These are phyloP conservation scores for Rhombomys opimus DNA, from an alignment of 2,113 vertebrate species.

Conservation along the genomic window DNA sequence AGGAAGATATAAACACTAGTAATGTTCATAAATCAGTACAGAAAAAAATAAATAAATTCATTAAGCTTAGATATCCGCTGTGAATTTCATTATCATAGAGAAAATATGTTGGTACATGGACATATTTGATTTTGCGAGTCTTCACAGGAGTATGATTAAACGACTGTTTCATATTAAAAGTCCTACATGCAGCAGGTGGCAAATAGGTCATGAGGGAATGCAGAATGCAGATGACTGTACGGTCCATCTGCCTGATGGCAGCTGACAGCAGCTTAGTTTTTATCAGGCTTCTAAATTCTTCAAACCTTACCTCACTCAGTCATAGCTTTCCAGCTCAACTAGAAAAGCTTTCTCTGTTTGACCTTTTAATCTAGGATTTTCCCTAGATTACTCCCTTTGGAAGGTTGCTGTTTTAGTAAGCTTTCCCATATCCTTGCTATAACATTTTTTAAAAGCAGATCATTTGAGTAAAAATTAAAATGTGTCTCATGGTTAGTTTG, in stretches of 20 bases:
- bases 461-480: neutral
- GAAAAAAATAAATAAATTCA: neutral
- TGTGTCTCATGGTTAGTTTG: neutral
- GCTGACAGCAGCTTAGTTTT: conserved; percentile 75
- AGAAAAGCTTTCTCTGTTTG: conserved; percentile 28
- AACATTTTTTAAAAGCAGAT: neutral
- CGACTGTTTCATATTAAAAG: neutral
- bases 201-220: conserved; percentile 51
- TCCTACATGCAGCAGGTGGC: neutral
- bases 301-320: conserved; percentile 73
- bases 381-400: neutral
- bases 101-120: neutral
- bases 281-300: conserved; percentile 70
- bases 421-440: neutral
- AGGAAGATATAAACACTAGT: neutral
- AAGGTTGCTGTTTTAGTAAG: conserved; percentile 4
- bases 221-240: neutral
- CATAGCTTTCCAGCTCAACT: neutral
- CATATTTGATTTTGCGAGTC: neutral
- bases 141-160: conserved; percentile 41
- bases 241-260: conserved; percentile 44
- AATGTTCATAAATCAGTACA: neutral
- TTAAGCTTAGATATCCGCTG: neutral
- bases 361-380: conserved; percentile 34
- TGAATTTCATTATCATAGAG: conserved; percentile 30